Evolutionary conservation across 2,888 invertebrate species (phyloP), one percentile per base, ranked within the genome.

Genomic region (Acleris emargana): DNA sequence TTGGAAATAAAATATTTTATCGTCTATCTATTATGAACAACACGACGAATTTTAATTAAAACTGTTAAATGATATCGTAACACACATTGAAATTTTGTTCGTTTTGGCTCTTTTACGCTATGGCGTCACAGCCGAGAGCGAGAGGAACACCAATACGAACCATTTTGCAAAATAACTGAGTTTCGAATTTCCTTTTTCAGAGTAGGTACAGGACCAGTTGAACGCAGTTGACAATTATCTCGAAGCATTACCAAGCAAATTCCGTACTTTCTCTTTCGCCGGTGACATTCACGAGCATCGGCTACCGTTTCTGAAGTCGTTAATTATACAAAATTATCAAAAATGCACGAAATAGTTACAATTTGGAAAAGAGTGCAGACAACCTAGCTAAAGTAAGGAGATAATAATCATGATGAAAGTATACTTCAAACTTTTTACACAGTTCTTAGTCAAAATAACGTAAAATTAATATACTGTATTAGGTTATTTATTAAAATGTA

Each of bases 191-290:
- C 45, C 17, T 45, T 38, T 38, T 38, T 13, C 38, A 38, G 13
- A 45, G 17, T n/a, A n/a, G n/a, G n/a, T 45, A 6, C 45, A 45
- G 45, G 61, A 52, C 22, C 51, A 60, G 57, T 38, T 51, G 75
- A 75, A 74, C 77, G 73, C 58, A 68, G 58, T 73, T 76, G 79
- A 76, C 78, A 77, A 74, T 75, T 70, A 69, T 68, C 69, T 61
- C 60, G 68, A 68, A 67, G 62, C 73, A 76, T 79, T 76, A 78
- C 76, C 66, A 69, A 62, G 73, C 68, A 71, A 67, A 69, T 59
- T 50, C 28, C 20, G 45, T 67, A 67, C 77, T 77, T 76, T 75
- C 76, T 70, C 76, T 55, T 54, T 51, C 54, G 59, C 66, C 62
- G 69, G 64, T 64, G 57, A 57, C 57, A 57, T 45, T 57, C 25